A percentile compares a stretch with the other conserved stretches of the same genome.
Conservation (phyloP, 1,140 invertebrate genomes). For the Zaprionus camerounensis region DNA sequence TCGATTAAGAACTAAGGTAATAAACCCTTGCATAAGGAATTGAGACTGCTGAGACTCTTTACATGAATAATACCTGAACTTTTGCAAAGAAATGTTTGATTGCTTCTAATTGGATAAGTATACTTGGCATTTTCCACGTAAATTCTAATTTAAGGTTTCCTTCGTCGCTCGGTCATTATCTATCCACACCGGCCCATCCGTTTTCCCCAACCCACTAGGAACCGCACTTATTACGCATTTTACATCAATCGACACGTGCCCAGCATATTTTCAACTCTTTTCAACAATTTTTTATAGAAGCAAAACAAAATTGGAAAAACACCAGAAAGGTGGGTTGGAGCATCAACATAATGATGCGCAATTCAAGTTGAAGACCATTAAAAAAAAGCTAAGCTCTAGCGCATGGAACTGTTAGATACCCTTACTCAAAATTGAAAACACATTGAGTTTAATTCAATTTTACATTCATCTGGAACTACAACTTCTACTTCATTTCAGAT, state of each 20-base stretch:
- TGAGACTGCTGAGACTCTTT: not conserved
- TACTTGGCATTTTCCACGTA: constrained; percentile 40
- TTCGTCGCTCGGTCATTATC: constrained; percentile 53
- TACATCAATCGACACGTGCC: constrained; percentile 81
- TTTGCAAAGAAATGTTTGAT: constrained; percentile 1
- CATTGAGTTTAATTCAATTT: too few relatives aligned
- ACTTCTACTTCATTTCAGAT: not conserved
- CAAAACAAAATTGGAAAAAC: constrained; percentile 29
- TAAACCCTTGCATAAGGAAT: not conserved
- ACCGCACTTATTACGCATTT: constrained; percentile 79
- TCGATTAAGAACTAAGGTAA: too few relatives aligned
- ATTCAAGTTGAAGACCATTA: constrained; percentile 35
- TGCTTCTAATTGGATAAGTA: constrained; percentile 43
- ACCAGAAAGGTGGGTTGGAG: constrained; percentile 19
- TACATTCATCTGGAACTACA: too few relatives aligned
- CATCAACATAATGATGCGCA: constrained; percentile 64
- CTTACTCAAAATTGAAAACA: not conserved
- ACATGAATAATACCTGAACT: not conserved
- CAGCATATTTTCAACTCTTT: constrained; percentile 74
- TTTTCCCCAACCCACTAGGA: constrained; percentile 39
- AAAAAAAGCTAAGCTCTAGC: not conserved
- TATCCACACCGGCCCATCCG: constrained; percentile 41
- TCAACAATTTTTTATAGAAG: constrained; percentile 24
- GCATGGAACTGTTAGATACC: not conserved
- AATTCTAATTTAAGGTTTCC: constrained; percentile 74